Conservation (phyloP, 1,140 invertebrate genomes). For the Grapholita molesta region DNA sequence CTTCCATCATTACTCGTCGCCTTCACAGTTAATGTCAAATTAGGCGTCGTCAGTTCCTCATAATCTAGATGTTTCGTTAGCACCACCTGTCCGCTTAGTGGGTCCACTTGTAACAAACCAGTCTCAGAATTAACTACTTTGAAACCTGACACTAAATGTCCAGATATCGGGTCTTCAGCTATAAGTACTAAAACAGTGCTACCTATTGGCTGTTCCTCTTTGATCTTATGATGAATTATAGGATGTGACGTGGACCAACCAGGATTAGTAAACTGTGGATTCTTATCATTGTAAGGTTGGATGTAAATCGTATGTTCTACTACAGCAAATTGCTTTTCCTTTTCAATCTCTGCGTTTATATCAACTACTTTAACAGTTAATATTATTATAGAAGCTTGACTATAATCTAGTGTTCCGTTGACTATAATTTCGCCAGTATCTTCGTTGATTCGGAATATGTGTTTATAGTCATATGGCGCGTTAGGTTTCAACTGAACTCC, state of each 20-base stretch:
- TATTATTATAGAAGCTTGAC: conserved; percentile 88
- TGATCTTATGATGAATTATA: conserved; percentile 82
- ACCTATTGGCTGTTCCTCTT: conserved; percentile 88
- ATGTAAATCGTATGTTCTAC: conserved; percentile 89
- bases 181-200: conserved; percentile 86
- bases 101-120: conserved; percentile 80
- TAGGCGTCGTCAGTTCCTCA: conserved; percentile 82
- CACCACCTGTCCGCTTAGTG: conserved; percentile 84
- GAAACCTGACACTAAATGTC: conserved; percentile 81
- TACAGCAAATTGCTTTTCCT: conserved; percentile 82
- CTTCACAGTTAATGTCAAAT: conserved; percentile 85
- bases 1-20: conserved; percentile 84
- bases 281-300: conserved; percentile 88
- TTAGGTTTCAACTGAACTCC: conserved; percentile 83
- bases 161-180: conserved; percentile 85
- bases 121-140: conserved; percentile 77
- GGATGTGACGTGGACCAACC: conserved; percentile 84
- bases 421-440: conserved; percentile 85
- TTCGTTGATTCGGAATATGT: conserved; percentile 85
- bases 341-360: conserved; percentile 83
- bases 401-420: conserved; percentile 85
- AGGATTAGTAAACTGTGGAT: conserved; percentile 86
- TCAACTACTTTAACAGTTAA: conserved; percentile 87
- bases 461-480: conserved; percentile 82
- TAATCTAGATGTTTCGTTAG: conserved; percentile 87